Conservation (phyloP, 2,113 vertebrate genomes). For the Promerops cafer region DNA sequence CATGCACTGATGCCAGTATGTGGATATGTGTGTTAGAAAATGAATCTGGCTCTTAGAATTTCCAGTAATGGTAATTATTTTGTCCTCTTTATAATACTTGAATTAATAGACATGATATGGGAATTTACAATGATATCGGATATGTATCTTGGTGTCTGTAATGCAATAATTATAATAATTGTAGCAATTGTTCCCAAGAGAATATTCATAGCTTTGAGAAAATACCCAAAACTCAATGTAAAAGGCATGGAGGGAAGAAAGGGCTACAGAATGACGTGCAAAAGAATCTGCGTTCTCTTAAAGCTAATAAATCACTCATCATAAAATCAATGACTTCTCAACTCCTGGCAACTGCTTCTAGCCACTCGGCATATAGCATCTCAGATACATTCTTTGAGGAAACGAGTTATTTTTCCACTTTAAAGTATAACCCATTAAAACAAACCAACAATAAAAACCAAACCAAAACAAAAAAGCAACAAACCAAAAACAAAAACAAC, state of each 20-base stretch:
- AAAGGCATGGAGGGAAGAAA: background rate
- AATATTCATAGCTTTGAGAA: background rate
- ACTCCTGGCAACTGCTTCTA: background rate
- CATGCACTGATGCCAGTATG: fast-evolving
- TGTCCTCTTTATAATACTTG: background rate
- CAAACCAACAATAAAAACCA: background rate
- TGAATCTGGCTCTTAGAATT: background rate
- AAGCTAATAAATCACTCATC: background rate
- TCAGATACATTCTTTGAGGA: background rate
- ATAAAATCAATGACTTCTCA: background rate
- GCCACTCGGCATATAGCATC: fast-evolving
- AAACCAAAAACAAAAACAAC: background rate
- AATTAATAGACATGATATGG: background rate
- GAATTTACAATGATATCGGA: background rate
- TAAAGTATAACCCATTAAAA: background rate
- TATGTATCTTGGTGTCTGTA: background rate
- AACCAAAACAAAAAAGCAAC: background rate
- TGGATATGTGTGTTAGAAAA: background rate
- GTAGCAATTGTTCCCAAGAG: background rate
- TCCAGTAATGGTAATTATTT: background rate
- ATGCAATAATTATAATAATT: background rate
- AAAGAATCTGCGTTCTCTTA: background rate
- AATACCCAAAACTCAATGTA: background rate
- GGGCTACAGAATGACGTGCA: background rate
- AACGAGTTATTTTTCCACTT: background rate